Conservation (phyloP, 2,888 invertebrate species). For the Eupithecia dodoneata region DNA sequence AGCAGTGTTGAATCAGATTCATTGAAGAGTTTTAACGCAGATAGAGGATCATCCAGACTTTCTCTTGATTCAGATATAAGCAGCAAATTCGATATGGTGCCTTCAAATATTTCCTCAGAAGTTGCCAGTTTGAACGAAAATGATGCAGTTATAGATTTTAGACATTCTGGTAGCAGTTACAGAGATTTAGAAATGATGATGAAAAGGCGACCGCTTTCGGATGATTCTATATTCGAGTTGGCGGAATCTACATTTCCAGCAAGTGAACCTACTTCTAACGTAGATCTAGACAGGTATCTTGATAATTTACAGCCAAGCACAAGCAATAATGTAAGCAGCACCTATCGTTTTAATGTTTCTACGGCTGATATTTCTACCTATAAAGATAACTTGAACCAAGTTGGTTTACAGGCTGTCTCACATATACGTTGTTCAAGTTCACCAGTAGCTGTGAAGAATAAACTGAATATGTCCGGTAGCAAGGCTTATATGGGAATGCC, state of each 20-base stretch:
- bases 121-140: slow-evolving; percentile 72
- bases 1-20: slow-evolving; percentile 77
- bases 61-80: slow-evolving; percentile 80
- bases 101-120: slow-evolving; percentile 75
- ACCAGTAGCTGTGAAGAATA: slow-evolving; percentile 61
- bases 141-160: slow-evolving; percentile 82
- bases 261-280: slow-evolving; percentile 76
- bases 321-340: slow-evolving; percentile 47
- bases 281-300: slow-evolving; percentile 88
- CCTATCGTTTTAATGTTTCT: slow-evolving; percentile 53
- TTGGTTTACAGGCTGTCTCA: slow-evolving; percentile 49
- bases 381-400: slow-evolving; percentile 60
- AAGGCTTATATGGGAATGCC: slow-evolving; percentile 51
- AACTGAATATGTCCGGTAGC: slow-evolving; percentile 48
- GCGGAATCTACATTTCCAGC: slow-evolving; percentile 84
- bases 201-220: slow-evolving; percentile 89
- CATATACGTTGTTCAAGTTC: slow-evolving; percentile 72
- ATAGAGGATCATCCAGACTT: slow-evolving; percentile 75
- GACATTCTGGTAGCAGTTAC: slow-evolving; percentile 67
- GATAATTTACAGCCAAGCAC: slow-evolving; percentile 85
- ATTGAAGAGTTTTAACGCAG: slow-evolving; percentile 75
- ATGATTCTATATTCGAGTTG: slow-evolving; percentile 89
- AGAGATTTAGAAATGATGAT: slow-evolving; percentile 85
- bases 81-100: slow-evolving; percentile 77
- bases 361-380: slow-evolving; percentile 50